phyloP scores from a whole-genome alignment of 2,888 invertebrate genomes.

The Shargacucullia verbasci region DNA sequence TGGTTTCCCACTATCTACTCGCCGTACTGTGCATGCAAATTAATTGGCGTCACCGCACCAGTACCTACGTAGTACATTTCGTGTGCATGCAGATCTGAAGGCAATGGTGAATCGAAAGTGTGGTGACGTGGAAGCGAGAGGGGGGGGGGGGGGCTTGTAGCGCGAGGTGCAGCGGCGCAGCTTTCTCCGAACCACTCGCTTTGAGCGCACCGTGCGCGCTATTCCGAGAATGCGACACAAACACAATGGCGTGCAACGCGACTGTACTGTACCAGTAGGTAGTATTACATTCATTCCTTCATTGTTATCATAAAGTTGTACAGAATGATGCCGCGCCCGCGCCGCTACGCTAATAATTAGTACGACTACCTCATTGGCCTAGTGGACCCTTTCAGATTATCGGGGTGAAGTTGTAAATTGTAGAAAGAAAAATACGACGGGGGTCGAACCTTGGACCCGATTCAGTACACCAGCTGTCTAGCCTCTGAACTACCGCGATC shows the following conservation, averaged over 20 bases:
- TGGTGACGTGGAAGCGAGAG: slow-evolving; percentile 14
- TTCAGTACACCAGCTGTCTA: too few species aligned
- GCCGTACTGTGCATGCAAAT: too few species aligned
- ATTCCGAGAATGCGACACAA: slow-evolving; percentile 19
- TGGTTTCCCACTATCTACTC: too few species aligned
- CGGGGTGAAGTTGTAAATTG: too few species aligned
- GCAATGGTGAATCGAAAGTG: slow-evolving; percentile 28
- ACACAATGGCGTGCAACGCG: too few species aligned
- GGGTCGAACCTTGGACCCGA: too few species aligned
- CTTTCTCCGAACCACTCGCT: slow-evolving; percentile 20
- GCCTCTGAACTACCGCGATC: too few species aligned
- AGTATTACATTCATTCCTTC: slow-evolving; percentile 30
- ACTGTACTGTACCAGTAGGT: slow-evolving; percentile 4
- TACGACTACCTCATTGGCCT: too few species aligned
- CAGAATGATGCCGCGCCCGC: too few species aligned
- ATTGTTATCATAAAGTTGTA: slow-evolving; percentile 42
- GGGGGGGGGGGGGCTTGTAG: neutral
- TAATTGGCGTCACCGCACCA: neutral
- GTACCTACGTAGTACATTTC: neutral
- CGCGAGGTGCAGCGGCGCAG: neutral
- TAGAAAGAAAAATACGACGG: too few species aligned
- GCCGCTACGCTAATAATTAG: too few species aligned
- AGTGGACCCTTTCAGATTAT: too few species aligned
- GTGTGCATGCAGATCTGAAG: slow-evolving; percentile 6
- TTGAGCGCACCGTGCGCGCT: slow-evolving; percentile 5